Evolutionary conservation across 2,888 invertebrate species (phyloP).

Genomic region (Nomada lathburiana): DNA sequence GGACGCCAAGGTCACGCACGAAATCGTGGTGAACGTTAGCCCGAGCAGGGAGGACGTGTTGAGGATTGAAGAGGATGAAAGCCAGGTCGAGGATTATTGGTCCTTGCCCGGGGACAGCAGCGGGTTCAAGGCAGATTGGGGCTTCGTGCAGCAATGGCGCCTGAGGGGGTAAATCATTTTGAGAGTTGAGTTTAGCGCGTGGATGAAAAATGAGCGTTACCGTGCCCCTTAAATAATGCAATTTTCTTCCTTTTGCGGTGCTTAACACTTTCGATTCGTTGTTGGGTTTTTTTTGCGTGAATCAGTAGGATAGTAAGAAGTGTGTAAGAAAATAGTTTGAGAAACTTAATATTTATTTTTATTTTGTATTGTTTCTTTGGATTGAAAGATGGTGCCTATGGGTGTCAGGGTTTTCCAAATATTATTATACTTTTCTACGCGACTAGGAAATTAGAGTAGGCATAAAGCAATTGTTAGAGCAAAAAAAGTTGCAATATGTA

Average conservation of each 20-base stretch:
- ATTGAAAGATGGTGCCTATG: too few relatives aligned
- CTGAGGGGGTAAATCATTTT: conserved; percentile 86
- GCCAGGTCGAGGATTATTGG: conserved; percentile 80
- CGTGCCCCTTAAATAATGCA: background rate
- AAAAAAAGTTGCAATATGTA: too few relatives aligned
- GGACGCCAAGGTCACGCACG: conserved; percentile 65
- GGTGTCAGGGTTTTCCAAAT: too few relatives aligned
- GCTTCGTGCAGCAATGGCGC: conserved; percentile 91
- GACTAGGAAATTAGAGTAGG: too few relatives aligned
- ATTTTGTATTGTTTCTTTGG: too few relatives aligned
- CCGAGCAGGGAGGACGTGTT: conserved; percentile 83
- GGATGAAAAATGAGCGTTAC: conserved; percentile 50
- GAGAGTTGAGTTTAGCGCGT: conserved; percentile 41
- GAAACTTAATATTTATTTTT: too few relatives aligned
- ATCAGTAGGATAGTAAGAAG: background rate
- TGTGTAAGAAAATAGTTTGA: too few relatives aligned
- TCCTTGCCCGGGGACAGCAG: conserved; percentile 84
- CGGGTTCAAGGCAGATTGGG: conserved; percentile 88
- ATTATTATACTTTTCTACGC: too few relatives aligned
- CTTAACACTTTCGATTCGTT: conserved; percentile 1
- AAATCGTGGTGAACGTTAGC: conserved; percentile 87
- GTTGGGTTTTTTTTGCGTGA: background rate
- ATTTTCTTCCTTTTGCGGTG: background rate
- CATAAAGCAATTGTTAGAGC: too few relatives aligned
- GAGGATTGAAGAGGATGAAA: conserved; percentile 83